Base-by-base conservation (phyloP, 2,113 vertebrate genomes). In the Neolamprologus fasciatus region DNA sequence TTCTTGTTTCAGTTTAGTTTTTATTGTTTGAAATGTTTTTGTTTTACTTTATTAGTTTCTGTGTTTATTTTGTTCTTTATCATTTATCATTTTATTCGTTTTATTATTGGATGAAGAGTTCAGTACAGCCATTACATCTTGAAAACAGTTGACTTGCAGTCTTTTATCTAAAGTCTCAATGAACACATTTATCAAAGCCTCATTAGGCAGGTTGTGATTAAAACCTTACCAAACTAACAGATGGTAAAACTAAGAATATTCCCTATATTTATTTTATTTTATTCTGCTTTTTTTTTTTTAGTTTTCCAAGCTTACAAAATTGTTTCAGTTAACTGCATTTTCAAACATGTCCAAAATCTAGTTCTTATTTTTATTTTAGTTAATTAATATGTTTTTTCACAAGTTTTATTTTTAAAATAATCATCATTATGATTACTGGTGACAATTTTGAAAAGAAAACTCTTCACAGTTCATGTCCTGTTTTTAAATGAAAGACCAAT, bases 371-470 rank as follows among this genome's bases (percentile, higher is more conserved):
- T 63, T 63, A 33, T 63, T 33, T 63, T 61, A 61, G 57, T 31
- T 61, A 61, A 61, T 33, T 17, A 33, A 61, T 61, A 1, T 19
- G 1, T 10, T 58, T 31, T 61, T 61, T 17, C 57, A 40, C 63
- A 40, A 1, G 19, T n/a, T 68, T n/a, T 40, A 5, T 37, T 57
- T 55, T 55, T 7, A 8, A 57, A 57, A 57, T 14, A 17, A 47
- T 66, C 33, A 13, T 66, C 0, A 4, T 68, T 37, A 37, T 68
- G 4, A 37, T 37, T 68, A 37, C 11, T 68, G 33, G 19, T 68
- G 33, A 1, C 63, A 0, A 40, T 12, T 66, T 0, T 66, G 33
- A 35, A 68, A 23, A 68, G 35, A 68, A 4, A 68, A 0, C 26
- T 28, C 12, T 55, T 12, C 21, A 26, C 21, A 26, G 21, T 26